These are phyloP conservation scores for Drosophila histrio DNA, from an alignment of 2,888 invertebrate genomes.

Conservation along the genomic window DNA sequence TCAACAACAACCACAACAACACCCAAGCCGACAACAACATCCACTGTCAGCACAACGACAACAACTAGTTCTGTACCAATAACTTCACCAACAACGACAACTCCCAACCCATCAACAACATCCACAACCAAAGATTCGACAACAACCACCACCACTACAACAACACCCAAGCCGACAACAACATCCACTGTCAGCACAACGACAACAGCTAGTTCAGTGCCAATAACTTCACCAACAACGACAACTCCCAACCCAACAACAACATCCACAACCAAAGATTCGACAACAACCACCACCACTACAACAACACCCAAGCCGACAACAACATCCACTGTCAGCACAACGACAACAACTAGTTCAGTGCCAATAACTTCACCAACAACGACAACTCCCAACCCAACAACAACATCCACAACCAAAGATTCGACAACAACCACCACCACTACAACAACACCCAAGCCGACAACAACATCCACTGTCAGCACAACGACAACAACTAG, in stretches of 20 bases:
- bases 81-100: too few species aligned
- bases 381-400: not conserved
- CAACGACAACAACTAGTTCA: not conserved
- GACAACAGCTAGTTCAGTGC: not conserved
- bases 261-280: not conserved
- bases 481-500: not conserved
- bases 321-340: not conserved
- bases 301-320: slow-evolving; percentile 14
- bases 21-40: too few species aligned
- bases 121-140: slow-evolving; percentile 5
- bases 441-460: not conserved
- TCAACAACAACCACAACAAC: too few species aligned
- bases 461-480: slow-evolving; percentile 7
- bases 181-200: slow-evolving; percentile 9
- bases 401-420: slow-evolving; percentile 6
- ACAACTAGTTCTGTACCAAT: too few species aligned
- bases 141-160: not conserved
- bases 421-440: not conserved
- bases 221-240: slow-evolving; percentile 13
- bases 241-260: slow-evolving; percentile 5
- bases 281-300: slow-evolving; percentile 7
- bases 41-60: too few species aligned
- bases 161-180: slow-evolving; percentile 5
- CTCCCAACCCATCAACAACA: slow-evolving; percentile 8
- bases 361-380: not conserved